These are phyloP conservation scores for Argentina silus DNA, from an alignment of 2,797 vertebrate genomes.

Conservation along the genomic window DNA sequence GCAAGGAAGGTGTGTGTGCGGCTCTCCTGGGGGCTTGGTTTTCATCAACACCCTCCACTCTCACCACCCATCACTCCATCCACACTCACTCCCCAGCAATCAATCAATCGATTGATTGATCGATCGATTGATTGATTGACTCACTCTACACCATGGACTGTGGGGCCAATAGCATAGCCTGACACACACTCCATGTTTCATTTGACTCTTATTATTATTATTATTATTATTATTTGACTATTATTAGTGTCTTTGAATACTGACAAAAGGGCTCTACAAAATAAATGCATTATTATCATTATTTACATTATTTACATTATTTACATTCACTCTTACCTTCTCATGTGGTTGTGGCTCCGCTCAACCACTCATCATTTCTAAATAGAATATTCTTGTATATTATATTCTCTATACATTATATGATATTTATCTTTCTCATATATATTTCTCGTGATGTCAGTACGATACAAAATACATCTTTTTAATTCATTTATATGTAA, in stretches of 20 bases:
- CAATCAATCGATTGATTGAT: too few species aligned
- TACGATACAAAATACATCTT: neutral
- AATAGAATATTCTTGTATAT: too few species aligned
- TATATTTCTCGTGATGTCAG: neutral
- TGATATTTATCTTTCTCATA: too few species aligned
- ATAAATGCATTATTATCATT: neutral
- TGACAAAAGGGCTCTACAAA: too few species aligned
- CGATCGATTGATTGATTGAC: too few species aligned
- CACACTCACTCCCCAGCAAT: neutral
- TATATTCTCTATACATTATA: too few species aligned
- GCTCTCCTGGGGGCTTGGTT: conserved; percentile 12
- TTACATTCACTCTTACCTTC: neutral
- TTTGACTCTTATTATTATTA: too few species aligned
- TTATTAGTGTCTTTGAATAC: too few species aligned
- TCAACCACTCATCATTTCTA: neutral
- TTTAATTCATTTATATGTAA: neutral
- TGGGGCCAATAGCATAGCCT: too few species aligned
- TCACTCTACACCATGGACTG: neutral
- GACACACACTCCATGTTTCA: neutral
- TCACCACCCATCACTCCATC: neutral
- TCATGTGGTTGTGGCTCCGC: neutral
- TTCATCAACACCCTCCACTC: conserved; percentile 3
- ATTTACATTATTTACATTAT: neutral
- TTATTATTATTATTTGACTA: too few species aligned
- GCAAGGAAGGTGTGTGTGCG: conserved; percentile 68